Base-by-base conservation (phyloP, 2,797 vertebrate genomes). In the Pseudochirops cupreus region DNA sequence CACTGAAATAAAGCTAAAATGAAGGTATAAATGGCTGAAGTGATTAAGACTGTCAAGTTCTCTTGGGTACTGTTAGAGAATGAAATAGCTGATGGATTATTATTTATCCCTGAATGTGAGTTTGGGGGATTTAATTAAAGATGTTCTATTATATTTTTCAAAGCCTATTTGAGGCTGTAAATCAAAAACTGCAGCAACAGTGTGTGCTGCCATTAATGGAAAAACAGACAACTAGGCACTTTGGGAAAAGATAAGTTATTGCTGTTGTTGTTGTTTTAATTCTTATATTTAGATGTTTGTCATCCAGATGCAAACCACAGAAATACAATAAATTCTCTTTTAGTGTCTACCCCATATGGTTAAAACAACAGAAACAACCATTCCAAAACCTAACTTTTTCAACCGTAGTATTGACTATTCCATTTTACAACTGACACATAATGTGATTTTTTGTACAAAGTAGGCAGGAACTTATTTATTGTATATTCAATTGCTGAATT, bases 31-130 rank as follows among this genome's bases (percentile, higher is more conserved):
- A 98, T 98, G 97, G 97, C 95, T 98, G 97, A 98, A 98, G 96
- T 98, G 98, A 99, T 99, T 98, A 98, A 98, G 97, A 98, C 93
- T 98, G 97, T 98, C 97, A 98, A 97, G 97, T 98, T 98, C 98
- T 98, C 96, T 96, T 96, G 95, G 90, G 94, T 97, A 97, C 93
- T 97, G 94, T 98, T 98, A 97, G 94, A 98, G 95, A 98, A 98
- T 95, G 96, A 98, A 98, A 98, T 98, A 97, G 94, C 95, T 98
- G 97, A 98, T 98, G 97, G 97, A 98, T 98, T 98, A 98, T 98
- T 98, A 99, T 98, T 99, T 98, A 98, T 98, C 96, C 96, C 94
- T 95, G 94, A 98, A 98, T 98, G 95, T 96, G 96, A 98, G 93
- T 98, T 98, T 98, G 94, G 91, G 95, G 95, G 96, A 98, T 98